Base-by-base conservation (phyloP, 2,888 invertebrate genomes). In the Timema podura region DNA sequence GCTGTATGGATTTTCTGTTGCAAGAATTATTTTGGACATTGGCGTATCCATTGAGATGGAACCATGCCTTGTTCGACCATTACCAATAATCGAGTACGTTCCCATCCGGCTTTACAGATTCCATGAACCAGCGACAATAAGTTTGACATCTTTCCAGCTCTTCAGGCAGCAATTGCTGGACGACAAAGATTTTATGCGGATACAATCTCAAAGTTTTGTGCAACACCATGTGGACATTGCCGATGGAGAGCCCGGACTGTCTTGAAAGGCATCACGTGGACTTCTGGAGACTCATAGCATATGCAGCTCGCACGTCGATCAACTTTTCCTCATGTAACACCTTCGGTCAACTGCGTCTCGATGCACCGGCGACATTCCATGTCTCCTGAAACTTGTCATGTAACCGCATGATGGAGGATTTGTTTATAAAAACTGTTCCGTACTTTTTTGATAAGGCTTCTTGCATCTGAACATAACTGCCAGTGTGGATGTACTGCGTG, bases 1-100 rank as follows among this genome's bases (percentile, higher is more conserved):
- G 45, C 67, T 16, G 45, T 70, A 68, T 65, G 71, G 70, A 59
- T 66, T 68, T 48, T 65, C 54, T 44, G 51, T 48, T 30, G 49
- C 11, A 7, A 48, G 49, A n/a, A n/a, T n/a, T n/a, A 67, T 57
- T 67, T 8, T 67, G 49, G 16, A 13, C 44, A 48, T 49, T 66
- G 15, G 49, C 48, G 9, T 49, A 66, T n/a, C 66, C 51, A 48
- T 49, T 8, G 1, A 49, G 16, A n/a, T 9, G 49, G 48, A 66
- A 66, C 49, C 66, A 48, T 44, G 66, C 6, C 66, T 48, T n/a
- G 48, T 66, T 15, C 15, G 66, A 13, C 6, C 51, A 66, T 9
- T 66, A 67, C 54, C 44, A 67, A 30, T 67, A 51, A 51, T 45
- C 67, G 54, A 67, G 44, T 51, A 54, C 67, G 10, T 67, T 16